A percentile compares a stretch with the other conserved stretches of the same genome.
Conservation (phyloP, 2,113 vertebrate species). For the Pogona vitticeps region DNA sequence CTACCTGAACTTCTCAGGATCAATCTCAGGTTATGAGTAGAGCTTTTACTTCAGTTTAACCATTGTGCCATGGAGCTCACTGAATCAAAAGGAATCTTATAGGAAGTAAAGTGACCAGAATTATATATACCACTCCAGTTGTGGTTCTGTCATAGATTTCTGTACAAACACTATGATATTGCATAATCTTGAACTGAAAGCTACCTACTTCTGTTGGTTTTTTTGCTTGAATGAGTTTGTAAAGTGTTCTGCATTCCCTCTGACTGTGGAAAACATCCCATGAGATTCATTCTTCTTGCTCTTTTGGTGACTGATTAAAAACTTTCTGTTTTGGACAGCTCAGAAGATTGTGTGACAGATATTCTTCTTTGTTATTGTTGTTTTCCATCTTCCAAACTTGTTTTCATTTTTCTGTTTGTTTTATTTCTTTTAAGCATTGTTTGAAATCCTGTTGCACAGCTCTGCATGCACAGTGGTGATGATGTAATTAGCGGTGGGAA, state of each 20-base stretch:
- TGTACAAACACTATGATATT: neutral
- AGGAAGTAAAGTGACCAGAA: neutral
- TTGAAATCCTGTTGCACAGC: neutral
- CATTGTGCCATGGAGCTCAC: too few species aligned
- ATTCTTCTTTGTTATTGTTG: neutral
- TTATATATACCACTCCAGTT: neutral
- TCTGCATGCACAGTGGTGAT: too few species aligned
- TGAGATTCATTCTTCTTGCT: neutral
- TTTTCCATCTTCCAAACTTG: too few species aligned
- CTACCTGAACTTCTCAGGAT: too few species aligned
- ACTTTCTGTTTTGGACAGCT: neutral
- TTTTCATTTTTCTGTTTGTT: neutral
- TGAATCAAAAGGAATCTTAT: too few species aligned
- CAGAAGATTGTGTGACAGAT: neutral
- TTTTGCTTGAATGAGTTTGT: neutral
- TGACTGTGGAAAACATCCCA: neutral
- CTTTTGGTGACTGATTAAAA: neutral
- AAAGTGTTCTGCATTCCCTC: neutral
- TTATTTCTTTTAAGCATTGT: neutral
- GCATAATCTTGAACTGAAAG: neutral
- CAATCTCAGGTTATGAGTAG: too few species aligned
- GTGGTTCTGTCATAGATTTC: neutral
- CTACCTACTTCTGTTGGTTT: neutral
- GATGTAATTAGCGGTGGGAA: too few species aligned
- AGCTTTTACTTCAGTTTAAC: too few species aligned